Evolutionary conservation across 2,113 vertebrate species (phyloP), one percentile per base, ranked within the genome.

Genomic region (Aldabrachelys gigantea): DNA sequence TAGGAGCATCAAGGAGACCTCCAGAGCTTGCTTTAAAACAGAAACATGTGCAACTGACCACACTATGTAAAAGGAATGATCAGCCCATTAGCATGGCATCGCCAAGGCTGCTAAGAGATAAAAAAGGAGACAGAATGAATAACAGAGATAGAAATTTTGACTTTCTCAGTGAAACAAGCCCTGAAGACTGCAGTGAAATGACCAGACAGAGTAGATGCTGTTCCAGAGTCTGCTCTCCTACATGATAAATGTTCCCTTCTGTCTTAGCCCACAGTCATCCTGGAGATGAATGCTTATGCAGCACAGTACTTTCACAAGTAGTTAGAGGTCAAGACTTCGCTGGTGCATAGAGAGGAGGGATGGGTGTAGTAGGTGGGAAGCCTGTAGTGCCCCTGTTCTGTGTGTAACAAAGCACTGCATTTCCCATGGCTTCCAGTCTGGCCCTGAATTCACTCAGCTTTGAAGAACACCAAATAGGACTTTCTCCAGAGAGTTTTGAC

Each of bases 221-320:
- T 27, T 44, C 44, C 90, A 76, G 84, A 56, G n/a, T 49, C 75
- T 27, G 44, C 25, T 52, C 27, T 75, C 25, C 41, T 10, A 6
- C 4, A 6, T 35, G 24, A 50, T 56, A 9, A 7, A 2, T 25
- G 1, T 35, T 53, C 41, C 25, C 29, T 2, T 0, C 1, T 3
- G 62, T 2, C 21, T 57, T 19, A 25, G 41, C 24, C 44, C 17
- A 1, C 35, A 1, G 35, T 13, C 54, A 29, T 11, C 14, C 17
- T 21, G 9, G 49, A 35, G 47, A 50, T 21, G 9, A 52, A 52
- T 2, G 2, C 31, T 41, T 14, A 0, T 11, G 22, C 47, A n/a
- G 85, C n/a, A 27, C 35, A 54, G 16, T 3, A 25, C 29, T 3
- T 22, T 25, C 31, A 25, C 35, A 25, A 47, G 53, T 35, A 19